These are phyloP conservation scores for Drosophila pegasa DNA, from an alignment of 2,888 invertebrate genomes.

Conservation along the genomic window DNA sequence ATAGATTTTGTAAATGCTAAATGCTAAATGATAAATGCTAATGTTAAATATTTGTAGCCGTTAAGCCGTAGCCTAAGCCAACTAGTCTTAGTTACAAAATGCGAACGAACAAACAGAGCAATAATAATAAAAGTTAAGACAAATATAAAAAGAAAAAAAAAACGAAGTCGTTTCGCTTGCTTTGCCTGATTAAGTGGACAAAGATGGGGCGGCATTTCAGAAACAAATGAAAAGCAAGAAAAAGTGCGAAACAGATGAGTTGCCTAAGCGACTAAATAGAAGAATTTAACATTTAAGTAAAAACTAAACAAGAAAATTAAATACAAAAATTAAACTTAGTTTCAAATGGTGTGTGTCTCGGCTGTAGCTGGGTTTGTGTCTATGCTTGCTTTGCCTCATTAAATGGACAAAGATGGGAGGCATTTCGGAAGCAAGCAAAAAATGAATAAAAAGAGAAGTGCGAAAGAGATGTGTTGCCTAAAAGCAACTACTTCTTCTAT, in stretches of 20 bases:
- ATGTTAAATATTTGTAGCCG: constrained; percentile 72
- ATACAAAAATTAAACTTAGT: too few species aligned
- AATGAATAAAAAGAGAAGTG: not conserved
- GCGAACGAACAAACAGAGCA: constrained; percentile 65
- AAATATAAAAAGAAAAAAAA: constrained; percentile 42
- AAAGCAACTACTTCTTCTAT: not conserved
- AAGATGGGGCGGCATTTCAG: not conserved
- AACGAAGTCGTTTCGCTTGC: constrained; percentile 11
- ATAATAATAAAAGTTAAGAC: constrained; percentile 64
- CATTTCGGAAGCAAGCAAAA: too few species aligned
- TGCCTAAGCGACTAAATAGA: too few species aligned
- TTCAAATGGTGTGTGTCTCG: too few species aligned
- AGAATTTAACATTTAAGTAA: too few species aligned
- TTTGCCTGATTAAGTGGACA: not conserved
- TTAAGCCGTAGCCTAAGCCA: constrained; percentile 62
- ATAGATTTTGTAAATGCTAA: constrained; percentile 67
- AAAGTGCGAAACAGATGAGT: not conserved
- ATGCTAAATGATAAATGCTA: constrained; percentile 70
- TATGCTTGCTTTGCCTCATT: too few species aligned
- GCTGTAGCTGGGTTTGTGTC: too few species aligned
- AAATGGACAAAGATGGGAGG: too few species aligned
- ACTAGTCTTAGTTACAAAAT: constrained; percentile 77
- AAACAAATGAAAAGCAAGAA: too few species aligned
- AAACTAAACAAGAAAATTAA: too few species aligned
- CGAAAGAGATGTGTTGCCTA: not conserved